Percentiles rank a stretch among this genome's conserved stretches.
Conservation (phyloP, 2,797 vertebrate genomes). For the Geotria australis region DNA sequence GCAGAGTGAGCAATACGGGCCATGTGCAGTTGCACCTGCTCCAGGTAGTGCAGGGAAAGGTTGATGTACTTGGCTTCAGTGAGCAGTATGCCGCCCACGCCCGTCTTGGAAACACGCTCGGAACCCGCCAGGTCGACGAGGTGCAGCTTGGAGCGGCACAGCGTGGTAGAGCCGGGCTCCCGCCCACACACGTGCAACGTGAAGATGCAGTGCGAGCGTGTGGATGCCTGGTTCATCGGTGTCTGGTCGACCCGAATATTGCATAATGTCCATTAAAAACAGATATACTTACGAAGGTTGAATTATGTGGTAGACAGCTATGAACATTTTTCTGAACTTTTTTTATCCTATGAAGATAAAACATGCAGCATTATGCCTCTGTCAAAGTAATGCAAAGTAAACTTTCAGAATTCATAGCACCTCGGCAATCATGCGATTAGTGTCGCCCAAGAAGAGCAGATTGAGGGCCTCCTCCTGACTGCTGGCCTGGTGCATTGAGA, state of each 20-base stretch:
- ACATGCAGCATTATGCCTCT: not conserved
- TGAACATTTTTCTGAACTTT: no score
- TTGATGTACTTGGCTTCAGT: conserved; percentile 96
- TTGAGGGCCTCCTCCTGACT: conserved; percentile 80
- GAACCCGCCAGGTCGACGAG: conserved; percentile 86
- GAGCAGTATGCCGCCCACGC: conserved; percentile 43
- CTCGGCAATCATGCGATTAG: conserved; percentile 90
- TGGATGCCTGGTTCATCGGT: conserved; percentile 81
- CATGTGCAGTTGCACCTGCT: conserved; percentile 30
- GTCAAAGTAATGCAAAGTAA: not conserved
- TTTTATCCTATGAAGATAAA: not conserved
- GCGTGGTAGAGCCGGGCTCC: conserved; percentile 39
- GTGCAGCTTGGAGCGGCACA: conserved; percentile 54
- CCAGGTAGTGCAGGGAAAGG: conserved; percentile 62
- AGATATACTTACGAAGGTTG: no score
- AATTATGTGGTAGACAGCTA: no score
- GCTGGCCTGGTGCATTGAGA: conserved; percentile 47
- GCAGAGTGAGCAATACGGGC: no score
- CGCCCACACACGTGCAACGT: conserved; percentile 61
- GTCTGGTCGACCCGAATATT: conserved; percentile 19
- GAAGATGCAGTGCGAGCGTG: conserved; percentile 85
- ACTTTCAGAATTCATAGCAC: conserved; percentile 8
- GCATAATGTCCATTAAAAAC: no score
- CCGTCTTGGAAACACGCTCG: conserved; percentile 56
- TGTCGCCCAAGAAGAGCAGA: conserved; percentile 76